phyloP scores from a whole-genome alignment of 1,140 invertebrate genomes.

The Drosophila teissieri region DNA sequence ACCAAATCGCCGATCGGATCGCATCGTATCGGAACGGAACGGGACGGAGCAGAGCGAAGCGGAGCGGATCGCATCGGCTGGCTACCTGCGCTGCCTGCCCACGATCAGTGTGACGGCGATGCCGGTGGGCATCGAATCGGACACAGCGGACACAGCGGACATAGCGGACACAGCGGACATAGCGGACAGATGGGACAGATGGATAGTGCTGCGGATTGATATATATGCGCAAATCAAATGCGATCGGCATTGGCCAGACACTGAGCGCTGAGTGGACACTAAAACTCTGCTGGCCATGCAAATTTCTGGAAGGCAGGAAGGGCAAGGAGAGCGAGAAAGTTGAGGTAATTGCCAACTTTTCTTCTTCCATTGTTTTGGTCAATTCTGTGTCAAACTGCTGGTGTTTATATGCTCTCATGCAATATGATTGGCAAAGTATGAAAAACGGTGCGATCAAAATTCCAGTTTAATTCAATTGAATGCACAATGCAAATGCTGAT shows the following conservation, averaged over 20 bases:
- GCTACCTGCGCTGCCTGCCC: constrained; percentile 27
- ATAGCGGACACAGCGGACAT: constrained; percentile 6
- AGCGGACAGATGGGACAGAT: neutral
- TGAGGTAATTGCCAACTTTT: constrained; percentile 11
- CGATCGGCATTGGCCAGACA: constrained; percentile 22
- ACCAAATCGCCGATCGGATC: constrained; percentile 5
- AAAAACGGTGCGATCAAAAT: neutral
- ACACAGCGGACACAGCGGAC: constrained; percentile 1
- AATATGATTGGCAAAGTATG: neutral
- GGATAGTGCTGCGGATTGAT: constrained; percentile 2
- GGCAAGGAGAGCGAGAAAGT: constrained; percentile 1
- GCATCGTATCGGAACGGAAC: neutral
- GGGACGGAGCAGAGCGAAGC: constrained; percentile 3
- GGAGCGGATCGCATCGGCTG: constrained; percentile 35
- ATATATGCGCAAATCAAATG: constrained; percentile 36
- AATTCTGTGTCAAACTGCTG: neutral
- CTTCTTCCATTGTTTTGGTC: constrained; percentile 7
- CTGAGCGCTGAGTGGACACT: constrained; percentile 59
- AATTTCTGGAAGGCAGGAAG: constrained; percentile 17
- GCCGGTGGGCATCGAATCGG: constrained; percentile 11
- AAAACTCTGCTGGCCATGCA: constrained; percentile 65
- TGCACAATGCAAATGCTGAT: too few relatives aligned
- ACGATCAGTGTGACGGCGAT: constrained; percentile 8
- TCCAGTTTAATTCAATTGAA: neutral
- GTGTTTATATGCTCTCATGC: neutral